Percentiles rank a stretch among this genome's conserved stretches.
phyloP scores from a whole-genome alignment of 2,797 vertebrate species.

The Acanthis flammea region DNA sequence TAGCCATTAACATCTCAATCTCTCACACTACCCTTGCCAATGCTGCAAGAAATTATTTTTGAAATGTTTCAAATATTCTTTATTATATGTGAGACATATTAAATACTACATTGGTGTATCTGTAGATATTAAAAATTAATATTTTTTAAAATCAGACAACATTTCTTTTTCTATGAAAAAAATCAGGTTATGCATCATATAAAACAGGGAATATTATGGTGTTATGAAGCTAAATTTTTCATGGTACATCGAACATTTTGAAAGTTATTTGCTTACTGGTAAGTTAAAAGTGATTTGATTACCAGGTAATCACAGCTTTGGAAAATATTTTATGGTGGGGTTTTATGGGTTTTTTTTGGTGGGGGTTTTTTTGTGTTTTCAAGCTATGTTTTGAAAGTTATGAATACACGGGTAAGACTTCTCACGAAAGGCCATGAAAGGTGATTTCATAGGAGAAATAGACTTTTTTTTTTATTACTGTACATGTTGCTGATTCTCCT shows the following conservation, averaged over 20 bases:
- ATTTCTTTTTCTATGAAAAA: neutral
- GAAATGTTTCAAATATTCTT: neutral
- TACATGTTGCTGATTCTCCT: neutral
- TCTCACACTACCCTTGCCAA: neutral
- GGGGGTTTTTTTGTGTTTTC: neutral
- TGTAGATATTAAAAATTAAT: neutral
- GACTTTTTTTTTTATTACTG: neutral
- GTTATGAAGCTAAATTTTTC: neutral
- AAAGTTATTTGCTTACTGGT: neutral
- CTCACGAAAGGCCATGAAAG: neutral
- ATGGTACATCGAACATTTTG: neutral
- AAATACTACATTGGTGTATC: neutral
- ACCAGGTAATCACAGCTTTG: neutral
- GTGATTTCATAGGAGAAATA: neutral
- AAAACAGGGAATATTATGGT: neutral
- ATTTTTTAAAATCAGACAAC: neutral
- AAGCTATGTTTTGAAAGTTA: neutral
- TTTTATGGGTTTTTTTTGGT: neutral
- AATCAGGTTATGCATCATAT: neutral
- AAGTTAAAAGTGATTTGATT: neutral
- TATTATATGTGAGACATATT: neutral
- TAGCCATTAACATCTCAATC: neutral
- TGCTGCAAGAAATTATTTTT: neutral
- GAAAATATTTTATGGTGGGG: neutral
- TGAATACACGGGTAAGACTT: neutral